These are phyloP conservation scores for Pardosa pseudoannulata DNA, from an alignment of 2,888 invertebrate genomes.

Conservation along the genomic window DNA sequence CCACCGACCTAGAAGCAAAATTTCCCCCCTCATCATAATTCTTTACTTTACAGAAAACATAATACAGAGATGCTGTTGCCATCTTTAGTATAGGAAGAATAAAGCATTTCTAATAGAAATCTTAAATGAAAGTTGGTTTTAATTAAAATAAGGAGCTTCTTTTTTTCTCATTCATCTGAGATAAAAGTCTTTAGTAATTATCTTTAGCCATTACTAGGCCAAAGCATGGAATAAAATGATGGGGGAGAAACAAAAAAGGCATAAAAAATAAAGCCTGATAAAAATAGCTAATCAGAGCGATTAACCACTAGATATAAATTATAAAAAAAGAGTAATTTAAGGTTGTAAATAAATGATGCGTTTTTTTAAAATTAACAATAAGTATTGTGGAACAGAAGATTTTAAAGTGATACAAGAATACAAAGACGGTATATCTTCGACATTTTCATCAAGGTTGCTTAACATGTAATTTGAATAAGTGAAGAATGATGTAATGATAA, in stretches of 20 bases:
- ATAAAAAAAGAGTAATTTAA: no score
- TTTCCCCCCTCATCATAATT: neutral
- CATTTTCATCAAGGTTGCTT: no score
- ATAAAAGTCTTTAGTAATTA: neutral
- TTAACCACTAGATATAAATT: neutral
- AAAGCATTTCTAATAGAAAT: slow-evolving; percentile 49
- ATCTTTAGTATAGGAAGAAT: slow-evolving; percentile 21
- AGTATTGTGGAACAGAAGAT: no score
- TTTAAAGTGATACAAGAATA: no score
- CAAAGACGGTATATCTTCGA: no score
- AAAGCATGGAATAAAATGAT: neutral
- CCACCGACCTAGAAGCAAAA: slow-evolving; percentile 7
- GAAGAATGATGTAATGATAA: no score
- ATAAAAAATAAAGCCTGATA: neutral
- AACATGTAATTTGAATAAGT: no score
- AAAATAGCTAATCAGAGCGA: neutral
- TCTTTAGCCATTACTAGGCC: neutral
- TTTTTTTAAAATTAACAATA: no score
- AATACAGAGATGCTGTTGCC: slow-evolving; percentile 5
- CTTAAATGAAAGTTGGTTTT: slow-evolving; percentile 62
- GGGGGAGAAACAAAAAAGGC: neutral
- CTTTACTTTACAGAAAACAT: slow-evolving; percentile 7
- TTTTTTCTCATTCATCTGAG: neutral
- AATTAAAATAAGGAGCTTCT: slow-evolving; percentile 38
- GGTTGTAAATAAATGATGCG: no score